A percentile compares a stretch with the other conserved stretches of the same genome.
Evolutionary conservation across 2,797 vertebrate genomes (phyloP).

Genomic region (Mallotus villosus): DNA sequence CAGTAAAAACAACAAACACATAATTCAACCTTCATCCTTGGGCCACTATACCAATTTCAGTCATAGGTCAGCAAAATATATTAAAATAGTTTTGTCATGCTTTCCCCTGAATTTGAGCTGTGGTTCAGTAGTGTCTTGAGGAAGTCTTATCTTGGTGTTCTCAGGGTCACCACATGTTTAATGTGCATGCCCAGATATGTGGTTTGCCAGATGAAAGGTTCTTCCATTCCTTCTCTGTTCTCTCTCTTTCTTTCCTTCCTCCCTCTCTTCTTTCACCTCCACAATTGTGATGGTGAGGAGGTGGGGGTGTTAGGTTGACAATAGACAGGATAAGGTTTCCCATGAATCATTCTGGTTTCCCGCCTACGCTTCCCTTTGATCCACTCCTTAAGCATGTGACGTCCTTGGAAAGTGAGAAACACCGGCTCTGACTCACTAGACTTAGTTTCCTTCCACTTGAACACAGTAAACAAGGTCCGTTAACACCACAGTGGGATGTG

Average conservation of each 20-base stretch:
- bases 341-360: conserved; percentile 50
- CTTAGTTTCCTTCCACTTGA: not conserved
- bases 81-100: not conserved
- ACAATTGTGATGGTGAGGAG: conserved; percentile 27
- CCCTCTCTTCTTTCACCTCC: conserved; percentile 9
- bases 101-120: not conserved
- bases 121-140: not conserved
- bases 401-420: not conserved
- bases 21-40: not conserved
- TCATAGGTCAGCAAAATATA: not conserved
- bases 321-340: conserved; percentile 53
- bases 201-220: conserved; percentile 43
- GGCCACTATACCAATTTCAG: not conserved
- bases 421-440: not conserved
- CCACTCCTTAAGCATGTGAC: conserved; percentile 22
- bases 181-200: conserved; percentile 6
- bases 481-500: not conserved
- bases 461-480: not conserved
- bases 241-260: conserved; percentile 23
- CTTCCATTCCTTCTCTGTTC: conserved; percentile 31
- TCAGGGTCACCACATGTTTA: conserved; percentile 24
- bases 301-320: conserved; percentile 31
- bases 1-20: not conserved
- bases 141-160: conserved; percentile 17
- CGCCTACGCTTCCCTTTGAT: conserved; percentile 33